phyloP scores from a whole-genome alignment of 2,888 invertebrate genomes.

The Oxyteleia sp. region DNA sequence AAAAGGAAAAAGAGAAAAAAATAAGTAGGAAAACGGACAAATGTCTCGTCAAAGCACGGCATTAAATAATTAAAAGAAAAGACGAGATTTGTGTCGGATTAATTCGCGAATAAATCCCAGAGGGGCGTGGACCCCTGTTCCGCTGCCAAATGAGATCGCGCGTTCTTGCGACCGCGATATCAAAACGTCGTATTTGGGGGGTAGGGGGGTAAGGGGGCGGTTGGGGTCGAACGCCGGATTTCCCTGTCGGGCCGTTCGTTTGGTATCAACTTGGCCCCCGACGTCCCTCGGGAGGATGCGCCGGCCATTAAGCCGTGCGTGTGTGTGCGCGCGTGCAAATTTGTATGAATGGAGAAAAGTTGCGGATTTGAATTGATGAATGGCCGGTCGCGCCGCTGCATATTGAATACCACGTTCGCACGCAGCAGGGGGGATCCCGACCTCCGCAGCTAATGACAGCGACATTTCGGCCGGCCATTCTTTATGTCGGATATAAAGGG shows the following conservation, averaged over 20 bases:
- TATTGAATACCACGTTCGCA: slow-evolving; percentile 81
- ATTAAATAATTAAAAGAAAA: slow-evolving; percentile 57
- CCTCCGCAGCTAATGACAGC: slow-evolving; percentile 43
- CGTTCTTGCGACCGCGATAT: slow-evolving; percentile 65
- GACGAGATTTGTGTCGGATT: slow-evolving; percentile 63
- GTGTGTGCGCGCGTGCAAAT: slow-evolving; percentile 76
- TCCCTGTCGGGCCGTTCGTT: slow-evolving; percentile 86
- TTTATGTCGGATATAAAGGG: slow-evolving; percentile 2
- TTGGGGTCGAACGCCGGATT: slow-evolving; percentile 79
- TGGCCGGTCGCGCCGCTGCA: slow-evolving; percentile 78
- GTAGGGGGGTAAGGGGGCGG: too few species aligned
- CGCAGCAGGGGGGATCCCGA: slow-evolving; percentile 48
- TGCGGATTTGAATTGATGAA: slow-evolving; percentile 85
- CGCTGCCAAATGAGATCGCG: slow-evolving; percentile 56
- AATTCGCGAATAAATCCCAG: slow-evolving; percentile 66
- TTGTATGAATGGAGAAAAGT: slow-evolving; percentile 80
- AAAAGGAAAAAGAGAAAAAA: slow-evolving; percentile 15
- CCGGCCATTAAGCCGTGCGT: slow-evolving; percentile 83
- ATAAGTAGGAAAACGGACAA: slow-evolving; percentile 18
- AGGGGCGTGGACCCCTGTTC: slow-evolving; percentile 13
- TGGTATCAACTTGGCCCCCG: slow-evolving; percentile 79
- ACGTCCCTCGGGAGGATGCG: slow-evolving; percentile 80
- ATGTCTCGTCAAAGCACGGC: slow-evolving; percentile 10
- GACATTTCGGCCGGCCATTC: slow-evolving; percentile 28
- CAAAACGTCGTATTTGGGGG: slow-evolving; percentile 44